A percentile compares a stretch with the other conserved stretches of the same genome.
Evolutionary conservation across 1,140 invertebrate genomes (phyloP).

Genomic region (Hydropsyche tenuis): DNA sequence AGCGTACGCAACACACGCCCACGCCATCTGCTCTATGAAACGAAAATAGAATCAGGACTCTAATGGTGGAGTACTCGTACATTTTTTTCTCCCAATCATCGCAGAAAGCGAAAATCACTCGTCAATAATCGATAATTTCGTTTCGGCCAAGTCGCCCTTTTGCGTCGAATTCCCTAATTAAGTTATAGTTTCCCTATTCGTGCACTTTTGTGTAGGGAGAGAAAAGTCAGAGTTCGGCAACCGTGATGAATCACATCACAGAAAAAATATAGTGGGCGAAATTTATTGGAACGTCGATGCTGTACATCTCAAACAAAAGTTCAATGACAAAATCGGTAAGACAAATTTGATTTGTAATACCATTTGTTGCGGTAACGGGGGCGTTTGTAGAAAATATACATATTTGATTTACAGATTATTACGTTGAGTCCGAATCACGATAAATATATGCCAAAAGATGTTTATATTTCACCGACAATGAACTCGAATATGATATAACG

Average conservation of each 20-base stretch:
- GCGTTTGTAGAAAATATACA: neutral
- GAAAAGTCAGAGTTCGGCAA: neutral
- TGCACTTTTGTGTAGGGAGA: conserved; percentile 15
- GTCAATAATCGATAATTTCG: no score
- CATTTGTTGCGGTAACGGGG: neutral
- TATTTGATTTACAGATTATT: no score
- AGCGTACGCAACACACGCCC: conserved; percentile 11
- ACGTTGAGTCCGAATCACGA: no score
- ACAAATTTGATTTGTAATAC: neutral
- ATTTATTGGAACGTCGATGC: neutral
- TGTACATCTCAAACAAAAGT: neutral
- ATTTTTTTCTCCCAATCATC: no score
- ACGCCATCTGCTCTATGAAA: neutral
- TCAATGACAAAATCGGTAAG: neutral
- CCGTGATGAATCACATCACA: neutral
- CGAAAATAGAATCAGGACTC: neutral
- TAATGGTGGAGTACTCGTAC: neutral
- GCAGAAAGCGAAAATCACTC: no score
- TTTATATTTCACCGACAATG: no score
- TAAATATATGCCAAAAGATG: no score
- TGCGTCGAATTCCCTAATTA: conserved; percentile 29
- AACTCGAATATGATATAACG: no score
- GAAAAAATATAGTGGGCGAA: neutral
- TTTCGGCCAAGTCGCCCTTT: conserved; percentile 2
- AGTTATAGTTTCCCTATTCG: conserved; percentile 32